phyloP scores from a whole-genome alignment of 2,113 vertebrate species.

The Xerus inauris region DNA sequence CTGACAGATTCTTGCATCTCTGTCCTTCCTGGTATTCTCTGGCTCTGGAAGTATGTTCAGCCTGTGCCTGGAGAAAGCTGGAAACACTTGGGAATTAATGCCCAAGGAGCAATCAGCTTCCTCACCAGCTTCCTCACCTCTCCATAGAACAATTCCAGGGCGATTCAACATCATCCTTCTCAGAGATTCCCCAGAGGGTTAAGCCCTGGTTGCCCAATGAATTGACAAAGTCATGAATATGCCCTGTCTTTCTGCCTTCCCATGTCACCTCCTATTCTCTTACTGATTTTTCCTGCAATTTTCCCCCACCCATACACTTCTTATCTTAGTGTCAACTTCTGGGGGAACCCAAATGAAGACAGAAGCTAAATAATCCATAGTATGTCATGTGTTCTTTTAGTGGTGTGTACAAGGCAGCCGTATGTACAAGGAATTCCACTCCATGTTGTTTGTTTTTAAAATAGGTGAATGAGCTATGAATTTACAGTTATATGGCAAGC shows the following conservation, averaged over 20 bases:
- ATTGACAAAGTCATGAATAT: background rate
- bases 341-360: background rate
- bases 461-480: background rate
- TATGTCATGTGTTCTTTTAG: background rate
- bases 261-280: background rate
- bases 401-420: background rate
- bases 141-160: background rate
- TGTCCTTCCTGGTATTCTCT: background rate
- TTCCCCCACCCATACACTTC: background rate
- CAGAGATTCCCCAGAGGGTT: accelerated
- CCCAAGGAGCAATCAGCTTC: background rate
- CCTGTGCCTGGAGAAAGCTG: background rate
- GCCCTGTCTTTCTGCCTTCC: background rate
- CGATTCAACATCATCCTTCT: background rate
- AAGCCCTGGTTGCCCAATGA: background rate
- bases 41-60: background rate
- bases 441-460: background rate
- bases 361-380: background rate
- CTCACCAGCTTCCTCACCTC: background rate
- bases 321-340: background rate
- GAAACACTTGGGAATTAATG: background rate
- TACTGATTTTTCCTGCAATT: background rate
- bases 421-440: background rate
- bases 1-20: background rate
- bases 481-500: background rate